Percentiles rank a stretch among this genome's conserved stretches.
These are phyloP conservation scores for Crenuchus spilurus DNA, from an alignment of 2,797 vertebrate genomes.

Conservation along the genomic window DNA sequence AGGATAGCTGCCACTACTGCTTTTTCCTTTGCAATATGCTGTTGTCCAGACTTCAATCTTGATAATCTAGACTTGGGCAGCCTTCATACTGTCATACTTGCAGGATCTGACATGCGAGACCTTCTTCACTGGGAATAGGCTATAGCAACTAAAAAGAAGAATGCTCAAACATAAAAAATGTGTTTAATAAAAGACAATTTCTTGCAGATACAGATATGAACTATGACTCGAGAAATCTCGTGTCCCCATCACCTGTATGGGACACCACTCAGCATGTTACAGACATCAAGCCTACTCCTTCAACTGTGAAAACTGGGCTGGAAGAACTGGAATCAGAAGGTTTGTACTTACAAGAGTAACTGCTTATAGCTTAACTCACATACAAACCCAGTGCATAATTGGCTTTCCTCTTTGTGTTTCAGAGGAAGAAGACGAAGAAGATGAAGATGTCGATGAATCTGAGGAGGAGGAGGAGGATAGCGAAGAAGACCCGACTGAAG, in stretches of 20 bases:
- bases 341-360: background rate
- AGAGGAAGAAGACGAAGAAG: constrained; percentile 87
- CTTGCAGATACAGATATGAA: constrained; percentile 55
- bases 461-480: constrained; percentile 86
- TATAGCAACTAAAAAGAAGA: background rate
- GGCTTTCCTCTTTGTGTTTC: constrained; percentile 9
- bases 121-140: background rate
- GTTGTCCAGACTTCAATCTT: background rate
- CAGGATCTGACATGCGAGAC: background rate
- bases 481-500: constrained; percentile 80
- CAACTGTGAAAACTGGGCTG: constrained; percentile 58
- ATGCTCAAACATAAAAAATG: background rate
- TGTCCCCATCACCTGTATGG: constrained; percentile 50
- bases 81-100: background rate
- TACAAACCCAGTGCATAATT: background rate
- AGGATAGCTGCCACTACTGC: too few species aligned
- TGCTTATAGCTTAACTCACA: background rate
- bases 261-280: constrained; percentile 57
- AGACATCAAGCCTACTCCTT: constrained; percentile 63
- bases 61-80: background rate
- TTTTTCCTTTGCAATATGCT: too few species aligned
- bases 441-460: constrained; percentile 81
- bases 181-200: constrained; percentile 27
- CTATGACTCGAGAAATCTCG: constrained; percentile 45
- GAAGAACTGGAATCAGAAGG: constrained; percentile 77